Evolutionary conservation across 2,113 vertebrate genomes (phyloP).

Genomic region (Illadopsis cleaveri): DNA sequence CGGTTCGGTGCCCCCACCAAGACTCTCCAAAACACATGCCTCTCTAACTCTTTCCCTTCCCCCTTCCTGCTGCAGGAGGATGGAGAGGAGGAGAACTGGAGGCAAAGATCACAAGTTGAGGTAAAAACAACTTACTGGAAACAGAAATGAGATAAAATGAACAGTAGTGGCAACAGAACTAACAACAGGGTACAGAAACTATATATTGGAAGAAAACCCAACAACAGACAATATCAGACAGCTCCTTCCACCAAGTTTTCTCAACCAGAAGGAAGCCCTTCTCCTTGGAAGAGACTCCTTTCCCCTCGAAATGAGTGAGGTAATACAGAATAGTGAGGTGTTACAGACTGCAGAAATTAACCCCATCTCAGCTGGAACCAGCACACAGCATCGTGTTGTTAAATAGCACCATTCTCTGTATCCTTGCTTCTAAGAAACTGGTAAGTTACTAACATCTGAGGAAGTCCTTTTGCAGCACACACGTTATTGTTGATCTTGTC

Average conservation of each 20-base stretch:
- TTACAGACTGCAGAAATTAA: not conserved
- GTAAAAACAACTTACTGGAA: not conserved
- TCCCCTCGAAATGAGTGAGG: fast-evolving
- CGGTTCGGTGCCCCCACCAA: not conserved
- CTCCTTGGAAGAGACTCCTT: not conserved
- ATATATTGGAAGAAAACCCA: not conserved
- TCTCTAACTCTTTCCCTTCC: not conserved
- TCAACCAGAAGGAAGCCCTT: not conserved
- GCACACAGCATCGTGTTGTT: not conserved
- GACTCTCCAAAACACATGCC: not conserved
- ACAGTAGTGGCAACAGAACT: not conserved
- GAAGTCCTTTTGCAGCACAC: not conserved
- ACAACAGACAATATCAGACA: not conserved
- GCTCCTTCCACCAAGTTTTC: not conserved
- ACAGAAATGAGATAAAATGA: not conserved
- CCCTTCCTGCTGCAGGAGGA: not conserved
- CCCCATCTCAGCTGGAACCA: fast-evolving
- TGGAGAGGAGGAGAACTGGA: not conserved
- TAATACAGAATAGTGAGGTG: not conserved
- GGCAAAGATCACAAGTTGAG: not conserved
- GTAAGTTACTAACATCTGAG: not conserved
- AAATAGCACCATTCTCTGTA: not conserved
- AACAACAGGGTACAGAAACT: not conserved
- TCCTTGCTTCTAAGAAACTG: not conserved
- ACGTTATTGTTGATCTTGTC: not conserved